Base-by-base conservation (phyloP, 2,113 vertebrate species). In the Xenopus tropicalis region DNA sequence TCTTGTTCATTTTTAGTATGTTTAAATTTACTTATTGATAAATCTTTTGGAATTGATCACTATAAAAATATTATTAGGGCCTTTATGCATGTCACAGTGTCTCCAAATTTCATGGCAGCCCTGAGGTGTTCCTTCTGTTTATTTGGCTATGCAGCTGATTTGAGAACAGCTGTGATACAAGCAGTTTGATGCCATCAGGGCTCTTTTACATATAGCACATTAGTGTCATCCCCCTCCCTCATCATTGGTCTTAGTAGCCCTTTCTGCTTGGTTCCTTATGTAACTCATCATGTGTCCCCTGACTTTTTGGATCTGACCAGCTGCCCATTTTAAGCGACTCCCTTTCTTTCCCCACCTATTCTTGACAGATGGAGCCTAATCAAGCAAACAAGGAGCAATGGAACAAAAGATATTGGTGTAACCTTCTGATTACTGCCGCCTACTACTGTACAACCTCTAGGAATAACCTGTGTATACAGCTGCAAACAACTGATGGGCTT, bases 241-340 rank as follows among this genome's bases (percentile, higher is more conserved):
- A 68, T 61, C 29, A 29, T 61, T 68, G 65, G 72, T 21, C 64
- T 19, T 68, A 37, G 29, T 37, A 37, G 29, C 29, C 29, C 5
- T 23, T 68, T 73, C 52, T 44, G 52, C 52, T 48, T 17, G 0
- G n/a, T 59, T 65, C 65, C 57, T 52, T 54, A 64, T 74, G 64
- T 68, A 44, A 43, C 72, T 61, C 17, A 52, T 74, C 59, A 67
- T 69, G 68, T 54, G 42, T 68, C 72, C 64, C 72, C 54, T 66
- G 37, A 61, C 64, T 74, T 66, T 63, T 46, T 68, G 37, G 52
- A 61, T 56, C 65, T 54, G 72, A 75, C 72, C 72, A 75, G 65
- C 72, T 75, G 72, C 58, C 66, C 54, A 42, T 22, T 61, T 74
- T 75, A 68, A 61, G 66, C 13, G 37, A 16, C 46, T 48, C 46